These are phyloP conservation scores for Podiceps cristatus DNA, from an alignment of 2,113 vertebrate genomes.

Conservation along the genomic window DNA sequence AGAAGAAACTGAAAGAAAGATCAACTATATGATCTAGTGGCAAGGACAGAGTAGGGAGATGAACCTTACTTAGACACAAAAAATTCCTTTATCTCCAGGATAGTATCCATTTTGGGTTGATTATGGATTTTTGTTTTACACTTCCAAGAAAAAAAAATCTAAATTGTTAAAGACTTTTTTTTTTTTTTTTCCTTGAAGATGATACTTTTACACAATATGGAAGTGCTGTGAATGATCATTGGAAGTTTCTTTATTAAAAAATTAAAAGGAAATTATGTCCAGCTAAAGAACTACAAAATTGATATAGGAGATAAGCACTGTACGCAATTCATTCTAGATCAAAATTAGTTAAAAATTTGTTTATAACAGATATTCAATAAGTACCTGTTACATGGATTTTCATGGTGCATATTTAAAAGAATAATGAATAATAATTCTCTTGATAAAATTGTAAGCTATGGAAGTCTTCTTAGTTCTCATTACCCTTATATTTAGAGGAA, in stretches of 20 bases:
- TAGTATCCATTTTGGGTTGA: background rate
- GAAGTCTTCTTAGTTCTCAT: background rate
- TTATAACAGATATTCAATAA: background rate
- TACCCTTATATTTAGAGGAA: background rate
- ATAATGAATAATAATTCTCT: background rate
- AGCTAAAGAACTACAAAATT: background rate
- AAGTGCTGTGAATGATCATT: background rate
- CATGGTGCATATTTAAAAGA: background rate
- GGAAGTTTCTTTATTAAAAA: background rate
- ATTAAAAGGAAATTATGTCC: background rate
- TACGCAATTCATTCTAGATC: background rate
- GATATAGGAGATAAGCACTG: background rate
- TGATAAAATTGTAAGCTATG: background rate
- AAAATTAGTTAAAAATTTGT: background rate
- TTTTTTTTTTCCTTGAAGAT: background rate
- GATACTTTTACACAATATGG: background rate
- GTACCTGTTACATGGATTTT: background rate
- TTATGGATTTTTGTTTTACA: background rate
- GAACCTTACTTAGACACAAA: background rate
- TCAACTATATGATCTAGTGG: background rate
- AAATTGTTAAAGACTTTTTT: background rate
- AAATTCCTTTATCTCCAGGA: background rate
- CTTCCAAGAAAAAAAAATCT: background rate
- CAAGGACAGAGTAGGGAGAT: background rate
- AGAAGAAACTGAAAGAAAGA: background rate